phyloP scores from a whole-genome alignment of 2,113 vertebrate genomes.

The Hippolais icterina region DNA sequence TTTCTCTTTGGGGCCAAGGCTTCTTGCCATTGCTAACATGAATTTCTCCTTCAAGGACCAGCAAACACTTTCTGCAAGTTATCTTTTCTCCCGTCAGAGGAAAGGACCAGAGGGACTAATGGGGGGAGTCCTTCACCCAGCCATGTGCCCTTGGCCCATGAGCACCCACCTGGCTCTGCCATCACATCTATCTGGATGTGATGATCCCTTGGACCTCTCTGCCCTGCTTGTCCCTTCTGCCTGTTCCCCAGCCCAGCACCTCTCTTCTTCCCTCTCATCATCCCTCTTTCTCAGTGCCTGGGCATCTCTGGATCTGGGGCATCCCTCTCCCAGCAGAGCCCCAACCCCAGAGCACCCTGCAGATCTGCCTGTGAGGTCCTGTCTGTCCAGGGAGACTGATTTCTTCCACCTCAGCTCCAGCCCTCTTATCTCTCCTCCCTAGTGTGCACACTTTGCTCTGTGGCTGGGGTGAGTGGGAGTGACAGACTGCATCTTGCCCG shows the following conservation, averaged over 20 bases:
- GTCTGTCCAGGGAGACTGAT: neutral
- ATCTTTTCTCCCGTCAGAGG: neutral
- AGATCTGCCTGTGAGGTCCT: neutral
- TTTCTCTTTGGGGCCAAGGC: neutral
- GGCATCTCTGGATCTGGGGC: neutral
- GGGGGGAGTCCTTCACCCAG: neutral
- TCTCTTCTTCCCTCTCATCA: neutral
- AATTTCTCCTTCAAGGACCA: neutral
- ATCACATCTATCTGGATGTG: neutral
- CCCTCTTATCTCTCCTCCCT: neutral
- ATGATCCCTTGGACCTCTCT: neutral
- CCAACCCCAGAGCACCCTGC: rapidly evolving
- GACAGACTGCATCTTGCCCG: neutral
- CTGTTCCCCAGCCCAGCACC: neutral
- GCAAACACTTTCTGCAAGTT: neutral
- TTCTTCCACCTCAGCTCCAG: neutral
- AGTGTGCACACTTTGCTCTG: neutral
- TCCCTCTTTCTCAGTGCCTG: neutral
- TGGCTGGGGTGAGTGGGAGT: rapidly evolving
- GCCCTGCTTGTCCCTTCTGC: neutral
- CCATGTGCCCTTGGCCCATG: rapidly evolving
- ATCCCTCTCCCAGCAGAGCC: neutral
- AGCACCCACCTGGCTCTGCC: neutral
- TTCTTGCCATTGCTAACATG: neutral
- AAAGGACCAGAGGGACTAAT: no score